Conservation (phyloP, 2,888 invertebrate species). For the Microctonus aethiopoides region DNA sequence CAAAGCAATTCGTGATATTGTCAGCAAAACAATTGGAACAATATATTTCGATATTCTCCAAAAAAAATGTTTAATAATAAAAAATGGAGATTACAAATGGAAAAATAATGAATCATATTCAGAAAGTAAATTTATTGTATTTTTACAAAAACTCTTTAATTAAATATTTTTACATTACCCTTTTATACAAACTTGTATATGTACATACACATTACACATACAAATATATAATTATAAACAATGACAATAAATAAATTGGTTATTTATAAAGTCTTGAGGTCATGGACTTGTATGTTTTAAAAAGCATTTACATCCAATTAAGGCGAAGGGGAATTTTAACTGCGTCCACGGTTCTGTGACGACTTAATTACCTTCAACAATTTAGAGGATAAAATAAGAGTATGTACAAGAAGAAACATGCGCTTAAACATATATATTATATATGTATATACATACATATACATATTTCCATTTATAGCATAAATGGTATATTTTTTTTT, state of each 20-base stretch:
- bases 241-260: neutral
- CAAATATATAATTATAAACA: neutral
- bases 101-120: slow-evolving; percentile 13
- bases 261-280: neutral
- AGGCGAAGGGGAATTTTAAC: slow-evolving; percentile 33
- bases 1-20: slow-evolving; percentile 69
- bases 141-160: neutral
- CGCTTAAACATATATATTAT: too few relatives aligned
- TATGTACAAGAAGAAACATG: slow-evolving; percentile 16
- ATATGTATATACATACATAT: too few relatives aligned
- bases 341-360: slow-evolving; percentile 36
- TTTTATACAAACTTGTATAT: neutral
- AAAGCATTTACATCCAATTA: slow-evolving; percentile 36
- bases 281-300: slow-evolving; percentile 13
- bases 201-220: neutral
- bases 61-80: slow-evolving; percentile 76
- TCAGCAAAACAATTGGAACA: slow-evolving; percentile 73
- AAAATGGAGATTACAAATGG: slow-evolving; percentile 50
- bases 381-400: slow-evolving; percentile 37
- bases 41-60: slow-evolving; percentile 79
- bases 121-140: slow-evolving; percentile 8
- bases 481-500: neutral
- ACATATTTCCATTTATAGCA: neutral
- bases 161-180: neutral
- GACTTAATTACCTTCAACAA: slow-evolving; percentile 39